A percentile compares a stretch with the other conserved stretches of the same genome.
phyloP scores from a whole-genome alignment of 2,797 vertebrate species.

The Lophotriccus pileatus region DNA sequence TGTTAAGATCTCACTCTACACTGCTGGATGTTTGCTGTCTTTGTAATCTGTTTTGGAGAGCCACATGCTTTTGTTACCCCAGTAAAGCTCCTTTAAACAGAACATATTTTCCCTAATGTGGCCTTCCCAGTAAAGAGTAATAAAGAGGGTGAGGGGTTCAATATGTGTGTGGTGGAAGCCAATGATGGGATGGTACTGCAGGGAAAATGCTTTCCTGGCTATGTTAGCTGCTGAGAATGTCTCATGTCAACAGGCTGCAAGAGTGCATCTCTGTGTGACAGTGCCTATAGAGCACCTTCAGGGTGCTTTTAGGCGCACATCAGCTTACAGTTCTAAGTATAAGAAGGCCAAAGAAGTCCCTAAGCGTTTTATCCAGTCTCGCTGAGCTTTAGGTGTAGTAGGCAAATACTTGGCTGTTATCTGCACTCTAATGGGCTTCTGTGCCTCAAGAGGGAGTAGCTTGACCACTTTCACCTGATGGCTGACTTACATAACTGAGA shows the following conservation, averaged over 20 bases:
- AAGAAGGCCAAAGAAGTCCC: background rate
- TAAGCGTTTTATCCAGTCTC: background rate
- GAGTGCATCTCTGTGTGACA: background rate
- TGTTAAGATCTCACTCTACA: background rate
- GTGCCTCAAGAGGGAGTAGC: background rate
- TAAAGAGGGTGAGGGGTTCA: background rate
- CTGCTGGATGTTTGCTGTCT: slow-evolving; percentile 1
- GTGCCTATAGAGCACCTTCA: background rate
- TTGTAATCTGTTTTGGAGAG: background rate
- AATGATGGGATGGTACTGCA: background rate
- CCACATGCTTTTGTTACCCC: background rate
- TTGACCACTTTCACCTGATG: background rate
- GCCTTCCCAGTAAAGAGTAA: background rate
- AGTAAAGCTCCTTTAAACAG: background rate
- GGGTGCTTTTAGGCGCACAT: background rate
- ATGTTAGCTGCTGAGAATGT: background rate
- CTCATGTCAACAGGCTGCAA: background rate
- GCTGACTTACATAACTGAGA: background rate
- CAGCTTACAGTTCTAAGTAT: background rate
- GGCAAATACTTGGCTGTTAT: background rate
- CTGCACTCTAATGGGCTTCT: background rate
- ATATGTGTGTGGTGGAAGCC: background rate
- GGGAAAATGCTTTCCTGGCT: background rate
- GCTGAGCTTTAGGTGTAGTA: background rate
- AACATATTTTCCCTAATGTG: background rate